These are phyloP conservation scores for Lepetodrilus schrolli DNA, from an alignment of 2,888 invertebrate species.

Conservation along the genomic window DNA sequence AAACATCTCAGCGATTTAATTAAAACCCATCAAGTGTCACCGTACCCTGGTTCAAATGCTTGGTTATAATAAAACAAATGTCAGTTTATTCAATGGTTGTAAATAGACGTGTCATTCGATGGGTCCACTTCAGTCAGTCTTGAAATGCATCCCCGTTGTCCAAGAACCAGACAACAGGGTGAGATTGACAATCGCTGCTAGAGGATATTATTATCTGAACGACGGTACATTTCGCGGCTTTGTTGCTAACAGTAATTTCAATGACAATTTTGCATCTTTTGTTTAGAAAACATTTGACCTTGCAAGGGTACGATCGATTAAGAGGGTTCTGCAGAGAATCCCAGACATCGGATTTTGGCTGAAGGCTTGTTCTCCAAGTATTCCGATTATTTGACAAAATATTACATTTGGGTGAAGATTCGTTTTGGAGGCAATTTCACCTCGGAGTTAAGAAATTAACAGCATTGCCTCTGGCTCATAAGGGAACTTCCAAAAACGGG, in stretches of 20 bases:
- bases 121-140: background rate
- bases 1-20: background rate
- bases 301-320: background rate
- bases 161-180: background rate
- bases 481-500: background rate
- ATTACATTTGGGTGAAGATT: background rate
- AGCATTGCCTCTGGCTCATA: background rate
- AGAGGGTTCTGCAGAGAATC: background rate
- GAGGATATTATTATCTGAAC: background rate
- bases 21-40: slow-evolving; percentile 6
- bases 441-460: background rate
- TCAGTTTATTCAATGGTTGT: background rate
- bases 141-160: background rate
- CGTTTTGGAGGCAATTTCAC: slow-evolving; percentile 8
- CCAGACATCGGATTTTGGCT: background rate
- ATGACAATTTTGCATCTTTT: slow-evolving; percentile 24
- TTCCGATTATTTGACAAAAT: slow-evolving; percentile 21
- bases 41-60: background rate
- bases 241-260: slow-evolving; percentile 30
- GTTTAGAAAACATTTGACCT: slow-evolving; percentile 35
- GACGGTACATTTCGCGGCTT: slow-evolving; percentile 24
- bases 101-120: background rate
- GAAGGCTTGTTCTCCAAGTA: background rate
- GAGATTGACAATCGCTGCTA: background rate
- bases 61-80: background rate